Evolutionary conservation across 2,113 vertebrate genomes (phyloP).

Genomic region (Taxidea taxus): DNA sequence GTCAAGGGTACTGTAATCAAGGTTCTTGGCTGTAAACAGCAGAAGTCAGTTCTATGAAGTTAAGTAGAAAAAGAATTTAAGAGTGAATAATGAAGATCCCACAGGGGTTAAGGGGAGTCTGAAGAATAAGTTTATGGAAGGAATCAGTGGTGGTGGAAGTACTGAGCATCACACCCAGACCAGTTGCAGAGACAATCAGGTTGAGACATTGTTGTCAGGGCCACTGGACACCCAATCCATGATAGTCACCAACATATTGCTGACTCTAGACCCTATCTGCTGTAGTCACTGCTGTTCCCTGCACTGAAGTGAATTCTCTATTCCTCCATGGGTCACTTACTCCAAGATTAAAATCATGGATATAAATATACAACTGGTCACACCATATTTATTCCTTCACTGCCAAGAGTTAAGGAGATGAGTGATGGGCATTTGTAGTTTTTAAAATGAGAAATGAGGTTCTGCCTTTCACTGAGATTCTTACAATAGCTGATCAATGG

Average conservation of each 20-base stretch:
- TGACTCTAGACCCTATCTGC: neutral
- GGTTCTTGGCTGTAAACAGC: neutral
- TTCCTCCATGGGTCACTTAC: neutral
- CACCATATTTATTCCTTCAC: no score
- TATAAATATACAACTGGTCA: neutral
- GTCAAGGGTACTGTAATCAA: neutral
- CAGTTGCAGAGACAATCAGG: neutral
- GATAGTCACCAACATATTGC: no score
- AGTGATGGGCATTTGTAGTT: neutral
- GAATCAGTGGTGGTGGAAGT: neutral
- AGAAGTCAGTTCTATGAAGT: neutral
- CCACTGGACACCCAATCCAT: rapidly evolving
- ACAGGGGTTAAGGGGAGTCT: neutral
- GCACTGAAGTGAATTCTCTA: neutral
- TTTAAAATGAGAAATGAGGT: neutral
- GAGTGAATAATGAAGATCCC: neutral
- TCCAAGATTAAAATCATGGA: neutral
- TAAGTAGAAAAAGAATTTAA: neutral
- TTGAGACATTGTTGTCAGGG: neutral
- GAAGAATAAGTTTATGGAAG: neutral
- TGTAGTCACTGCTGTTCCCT: neutral
- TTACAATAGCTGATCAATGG: neutral
- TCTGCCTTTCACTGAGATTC: neutral
- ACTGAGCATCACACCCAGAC: neutral
- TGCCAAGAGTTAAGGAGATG: neutral